Conservation (phyloP, 1,140 invertebrate species). For the Pantala flavescens region DNA sequence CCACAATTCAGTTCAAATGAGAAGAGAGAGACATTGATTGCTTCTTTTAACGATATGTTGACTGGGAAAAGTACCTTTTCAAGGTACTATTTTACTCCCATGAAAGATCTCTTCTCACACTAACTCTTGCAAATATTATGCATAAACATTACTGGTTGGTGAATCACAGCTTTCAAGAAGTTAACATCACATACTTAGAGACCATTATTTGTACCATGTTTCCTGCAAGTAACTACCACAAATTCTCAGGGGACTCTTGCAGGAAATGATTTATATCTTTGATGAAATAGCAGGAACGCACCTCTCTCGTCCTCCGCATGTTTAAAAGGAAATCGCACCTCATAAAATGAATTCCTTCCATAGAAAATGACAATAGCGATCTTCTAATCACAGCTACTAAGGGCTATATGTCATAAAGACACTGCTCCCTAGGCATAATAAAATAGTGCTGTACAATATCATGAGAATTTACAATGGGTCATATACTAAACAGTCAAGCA, state of each 20-base stretch:
- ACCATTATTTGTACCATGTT: conserved; percentile 10
- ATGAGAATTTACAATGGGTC: neutral
- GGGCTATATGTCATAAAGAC: neutral
- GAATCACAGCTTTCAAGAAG: conserved; percentile 5
- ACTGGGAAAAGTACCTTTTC: neutral
- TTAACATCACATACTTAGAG: conserved; percentile 10
- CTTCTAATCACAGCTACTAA: conserved; percentile 9
- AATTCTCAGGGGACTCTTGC: neutral
- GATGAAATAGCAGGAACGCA: neutral
- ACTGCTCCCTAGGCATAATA: conserved; percentile 5
- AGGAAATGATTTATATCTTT: neutral
- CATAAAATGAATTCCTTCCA: neutral
- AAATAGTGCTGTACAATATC: conserved; percentile 10
- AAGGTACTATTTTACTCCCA: neutral
- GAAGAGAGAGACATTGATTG: neutral
- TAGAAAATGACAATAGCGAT: neutral
- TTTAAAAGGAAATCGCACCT: conserved; percentile 2
- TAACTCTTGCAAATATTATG: neutral
- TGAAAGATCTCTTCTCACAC: neutral
- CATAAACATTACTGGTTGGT: conserved; percentile 3
- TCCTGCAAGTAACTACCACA: neutral
- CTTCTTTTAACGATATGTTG: conserved; percentile 6
- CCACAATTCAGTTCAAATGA: conserved; percentile 9
- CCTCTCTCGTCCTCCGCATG: neutral
- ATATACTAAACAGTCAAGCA: conserved; percentile 9